Evolutionary conservation across 2,888 invertebrate species (phyloP), one percentile per base, ranked within the genome.

Genomic region (Dryocosmus kuriphilus): DNA sequence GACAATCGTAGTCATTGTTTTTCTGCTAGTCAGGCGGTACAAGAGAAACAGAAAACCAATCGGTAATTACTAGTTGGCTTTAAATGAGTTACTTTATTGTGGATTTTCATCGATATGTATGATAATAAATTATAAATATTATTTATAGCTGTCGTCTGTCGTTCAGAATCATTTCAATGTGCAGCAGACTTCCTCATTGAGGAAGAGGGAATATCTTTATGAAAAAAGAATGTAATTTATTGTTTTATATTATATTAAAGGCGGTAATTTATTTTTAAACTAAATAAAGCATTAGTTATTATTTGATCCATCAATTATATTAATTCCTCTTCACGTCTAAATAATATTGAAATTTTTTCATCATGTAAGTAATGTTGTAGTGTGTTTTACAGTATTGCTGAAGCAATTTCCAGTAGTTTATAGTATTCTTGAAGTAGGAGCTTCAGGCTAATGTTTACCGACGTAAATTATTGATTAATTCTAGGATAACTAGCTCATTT

Each of bases 101-200:
- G 6, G 6, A 6, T 5, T 46, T 46, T 6, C 6, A 46, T 46
- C 9, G 35, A 5, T 19, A 19, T 5, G 16, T 46, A 46, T 38
- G 8, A 19, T 46, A 55, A 22, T 55, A n/a, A n/a, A n/a, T n/a
- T n/a, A n/a, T 3, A 55, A 55, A 22, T 55, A n/a, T 67, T 46
- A 67, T 67, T 67, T 35, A 3, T 9, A 35, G 63, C 22, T 46
- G 46, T 19, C 6, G 63, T 46, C 8, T 65, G 38, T 65, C 27
- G 41, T 14, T 67, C 67, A 2, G 9, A 67, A 27, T 67, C 67
- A 67, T 67, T 67, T 67, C 67, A 46, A 9, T 46, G 46, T 16
- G 46, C 27, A 46, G 19, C 41, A 8, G 27, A 46, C 16, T 67
- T 27, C 27, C 27, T 67, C 5, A 67, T 67, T 24, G 67, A 67